Base-by-base conservation (phyloP, 2,797 vertebrate species). In the Sebastes taczanowskii region DNA sequence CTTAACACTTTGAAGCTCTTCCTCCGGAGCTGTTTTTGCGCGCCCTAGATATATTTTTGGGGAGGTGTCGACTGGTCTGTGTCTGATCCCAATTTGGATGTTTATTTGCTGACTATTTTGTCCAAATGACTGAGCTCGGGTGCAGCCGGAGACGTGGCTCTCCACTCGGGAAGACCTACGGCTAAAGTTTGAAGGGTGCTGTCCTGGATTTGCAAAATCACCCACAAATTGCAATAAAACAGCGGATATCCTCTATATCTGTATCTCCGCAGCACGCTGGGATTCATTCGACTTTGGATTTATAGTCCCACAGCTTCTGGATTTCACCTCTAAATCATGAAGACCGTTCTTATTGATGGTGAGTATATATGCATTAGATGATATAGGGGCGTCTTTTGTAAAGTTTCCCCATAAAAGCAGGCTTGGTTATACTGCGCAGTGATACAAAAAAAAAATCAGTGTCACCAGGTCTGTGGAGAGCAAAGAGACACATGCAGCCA, bases 41-140 rank as follows among this genome's bases (percentile, higher is more conserved):
- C 85, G 86, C 82, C 87, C 90, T 88, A 46, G 42, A 46, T 46
- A 58, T 81, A 77, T 86, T 76, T 77, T 71, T 62, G 59, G 67
- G 85, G 86, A 91, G 91, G 88, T 88, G 89, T 86, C 81, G 82
- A 55, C 79, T 80, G 82, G 78, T 58, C 78, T 73, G 85, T 83
- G 82, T 89, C 81, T 89, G 82, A 83, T 90, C 89, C 87, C 88
- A 90, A 63, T 91, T 92, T 94, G 94, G 95, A 96, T 95, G 88
- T 91, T 94, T 94, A 92, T 88, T 53, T 79, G 86, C 77, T 90
- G 88, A 94, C 91, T 85, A 75, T 91, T 78, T 85, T 88, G 87
- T 85, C 95, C 94, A 92, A 91, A 96, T 96, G 96, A 95, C 94
- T 94, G 95, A 95, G 86, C 85, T 88, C 81, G 90, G 94, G 90